Evolutionary conservation across 2,113 vertebrate genomes (phyloP).

Genomic region (Pterocles gutturalis): DNA sequence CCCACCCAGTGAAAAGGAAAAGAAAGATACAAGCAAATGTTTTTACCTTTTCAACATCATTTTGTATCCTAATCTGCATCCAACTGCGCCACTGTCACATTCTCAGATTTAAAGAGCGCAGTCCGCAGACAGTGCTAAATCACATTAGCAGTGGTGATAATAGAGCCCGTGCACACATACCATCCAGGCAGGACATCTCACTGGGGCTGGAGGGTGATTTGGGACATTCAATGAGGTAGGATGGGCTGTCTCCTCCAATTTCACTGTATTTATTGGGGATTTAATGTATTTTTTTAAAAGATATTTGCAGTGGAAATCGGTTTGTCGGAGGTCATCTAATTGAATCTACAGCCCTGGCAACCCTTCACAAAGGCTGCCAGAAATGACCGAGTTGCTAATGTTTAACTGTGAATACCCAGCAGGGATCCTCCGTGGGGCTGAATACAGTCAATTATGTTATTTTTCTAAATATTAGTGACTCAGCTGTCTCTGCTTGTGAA

Average conservation of each 20-base stretch:
- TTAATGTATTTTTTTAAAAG: slow-evolving; percentile 13
- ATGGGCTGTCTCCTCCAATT: slow-evolving; percentile 67
- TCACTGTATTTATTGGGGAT: slow-evolving; percentile 49
- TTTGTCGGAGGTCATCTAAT: slow-evolving; percentile 69
- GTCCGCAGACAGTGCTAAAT: slow-evolving; percentile 16
- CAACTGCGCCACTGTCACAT: neutral
- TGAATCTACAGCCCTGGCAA: slow-evolving; percentile 62
- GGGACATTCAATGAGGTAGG: slow-evolving; percentile 42
- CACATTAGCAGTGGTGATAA: slow-evolving; percentile 15
- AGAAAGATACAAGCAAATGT: neutral
- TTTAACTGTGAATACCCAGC: slow-evolving; percentile 72
- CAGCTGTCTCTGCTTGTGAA: slow-evolving; percentile 75
- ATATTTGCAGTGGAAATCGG: slow-evolving; percentile 54
- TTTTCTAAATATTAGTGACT: slow-evolving; percentile 81
- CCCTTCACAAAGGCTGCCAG: slow-evolving; percentile 70
- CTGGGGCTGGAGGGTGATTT: neutral
- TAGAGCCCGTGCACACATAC: neutral
- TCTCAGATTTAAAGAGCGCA: slow-evolving; percentile 19
- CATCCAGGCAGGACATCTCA: neutral
- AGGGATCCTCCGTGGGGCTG: slow-evolving; percentile 57
- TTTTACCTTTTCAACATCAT: slow-evolving; percentile 53
- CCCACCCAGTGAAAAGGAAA: neutral
- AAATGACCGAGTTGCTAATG: slow-evolving; percentile 70
- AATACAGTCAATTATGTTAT: slow-evolving; percentile 76
- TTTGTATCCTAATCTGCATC: slow-evolving; percentile 50